Conservation (phyloP, 2,113 vertebrate genomes). For the Motacilla tschutschensis region DNA sequence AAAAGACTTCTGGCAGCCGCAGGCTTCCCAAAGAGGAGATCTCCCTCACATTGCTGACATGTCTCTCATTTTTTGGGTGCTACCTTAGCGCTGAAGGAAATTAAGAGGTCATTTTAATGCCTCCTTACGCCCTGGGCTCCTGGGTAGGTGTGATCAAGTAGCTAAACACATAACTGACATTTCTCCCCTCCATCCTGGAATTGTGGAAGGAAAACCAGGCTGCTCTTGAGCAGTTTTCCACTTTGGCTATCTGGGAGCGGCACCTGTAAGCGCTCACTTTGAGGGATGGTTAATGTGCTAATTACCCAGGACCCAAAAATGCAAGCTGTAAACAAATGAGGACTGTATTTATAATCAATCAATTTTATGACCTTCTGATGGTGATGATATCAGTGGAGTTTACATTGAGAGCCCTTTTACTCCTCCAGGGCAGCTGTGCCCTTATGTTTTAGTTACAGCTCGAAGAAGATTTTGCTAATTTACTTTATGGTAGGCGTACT, state of each 20-base stretch:
- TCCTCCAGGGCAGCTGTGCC: constrained; percentile 88
- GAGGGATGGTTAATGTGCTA: constrained; percentile 90
- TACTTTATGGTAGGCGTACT: constrained; percentile 61
- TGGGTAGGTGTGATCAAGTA: constrained; percentile 36
- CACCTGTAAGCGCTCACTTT: constrained; percentile 95
- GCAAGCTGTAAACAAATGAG: constrained; percentile 93
- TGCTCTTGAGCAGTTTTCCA: not conserved
- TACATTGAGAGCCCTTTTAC: constrained; percentile 87
- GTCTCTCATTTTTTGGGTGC: constrained; percentile 78
- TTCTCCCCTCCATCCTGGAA: not conserved
- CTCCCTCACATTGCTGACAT: constrained; percentile 83
- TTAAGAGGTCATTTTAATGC: constrained; percentile 39
- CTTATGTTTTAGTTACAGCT: constrained; percentile 72
- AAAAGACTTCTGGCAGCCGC: constrained; percentile 53
- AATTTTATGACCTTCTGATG: constrained; percentile 98
- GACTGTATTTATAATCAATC: constrained; percentile 98
- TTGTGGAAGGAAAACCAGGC: not conserved
- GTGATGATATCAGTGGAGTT: constrained; percentile 95
- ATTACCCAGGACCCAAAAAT: constrained; percentile 93
- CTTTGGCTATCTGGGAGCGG: constrained; percentile 49
- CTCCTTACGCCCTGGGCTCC: constrained; percentile 23
- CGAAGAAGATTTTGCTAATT: constrained; percentile 64
- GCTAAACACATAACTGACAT: constrained; percentile 1
- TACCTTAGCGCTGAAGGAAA: constrained; percentile 56
- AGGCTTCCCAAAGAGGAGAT: constrained; percentile 66